Evolutionary conservation across 2,113 vertebrate species (phyloP), one percentile per base, ranked within the genome.

Genomic region (Anguilla rostrata): DNA sequence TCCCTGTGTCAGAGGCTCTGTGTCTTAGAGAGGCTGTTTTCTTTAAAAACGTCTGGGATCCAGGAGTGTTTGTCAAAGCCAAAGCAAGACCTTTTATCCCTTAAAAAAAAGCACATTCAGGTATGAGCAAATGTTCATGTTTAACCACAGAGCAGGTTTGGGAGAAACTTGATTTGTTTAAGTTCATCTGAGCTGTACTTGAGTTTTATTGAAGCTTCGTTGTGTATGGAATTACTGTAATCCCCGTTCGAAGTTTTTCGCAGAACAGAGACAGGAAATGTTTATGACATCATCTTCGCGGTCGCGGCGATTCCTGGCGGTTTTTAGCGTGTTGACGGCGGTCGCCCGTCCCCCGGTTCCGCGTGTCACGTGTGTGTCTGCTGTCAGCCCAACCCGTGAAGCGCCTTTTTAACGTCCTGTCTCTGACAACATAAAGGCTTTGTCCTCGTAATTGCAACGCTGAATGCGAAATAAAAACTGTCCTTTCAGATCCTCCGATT

Each of bases 391-490:
- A 43, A 56, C 81, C 79, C 6, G 15, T 15, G 22, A 63, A 82
- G 66, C 85, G 71, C 89, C 90, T 89, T 91, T 93, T 82, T 34
- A 34, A 90, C 86, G 82, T 88, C 41, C 0, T 53, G 71, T 87
- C 91, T 89, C 56, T 94, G 94, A 95, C 92, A 86, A 89, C 87
- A 88, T 92, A 93, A 94, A 91, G 83, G 86, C 80, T 88, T 49
- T 39, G 83, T 57, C 43, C 41, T 39, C 40, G 39, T 93, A 92
- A 95, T 93, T 92, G 91, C 89, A 75, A 87, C 22, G 14, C 86
- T n/a, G 43, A 91, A 88, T 88, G 86, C 66, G 86, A 92, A 86
- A 86, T 83, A 83, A 87, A 87, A 87, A 63, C 46, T 49, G 63
- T 63, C 86, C 87, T 90, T 87, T 92, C 87, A 91, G 91, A 88